phyloP scores from a whole-genome alignment of 2,888 invertebrate species.

The Nesidiocoris tenuis region DNA sequence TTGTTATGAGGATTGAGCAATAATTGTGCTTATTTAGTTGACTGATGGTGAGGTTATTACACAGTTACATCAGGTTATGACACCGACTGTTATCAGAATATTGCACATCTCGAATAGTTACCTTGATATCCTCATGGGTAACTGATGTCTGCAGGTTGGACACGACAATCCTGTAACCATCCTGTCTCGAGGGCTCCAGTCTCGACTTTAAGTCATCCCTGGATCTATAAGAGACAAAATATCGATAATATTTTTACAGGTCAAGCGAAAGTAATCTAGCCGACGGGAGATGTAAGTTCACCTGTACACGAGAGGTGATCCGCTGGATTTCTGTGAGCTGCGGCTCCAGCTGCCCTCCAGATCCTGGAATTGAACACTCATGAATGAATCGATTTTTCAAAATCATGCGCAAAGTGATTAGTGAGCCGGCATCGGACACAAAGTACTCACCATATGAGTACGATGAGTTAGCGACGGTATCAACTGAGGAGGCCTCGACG shows the following conservation, averaged over 20 bases:
- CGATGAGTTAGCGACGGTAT: background rate
- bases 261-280: background rate
- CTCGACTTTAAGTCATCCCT: constrained; percentile 43
- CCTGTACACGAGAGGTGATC: constrained; percentile 17
- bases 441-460: constrained; percentile 30
- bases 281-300: background rate
- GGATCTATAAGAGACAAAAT: constrained; percentile 15
- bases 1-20: no score
- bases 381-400: constrained; percentile 6
- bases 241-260: background rate
- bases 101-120: no score
- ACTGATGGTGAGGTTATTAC: no score
- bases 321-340: background rate
- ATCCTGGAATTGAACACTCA: constrained; percentile 18
- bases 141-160: constrained; percentile 86
- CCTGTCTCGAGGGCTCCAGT: constrained; percentile 42
- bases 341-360: constrained; percentile 21
- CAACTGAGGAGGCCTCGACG: background rate
- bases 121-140: constrained; percentile 86
- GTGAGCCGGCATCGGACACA: no score
- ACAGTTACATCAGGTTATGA: no score
- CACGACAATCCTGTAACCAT: constrained; percentile 82
- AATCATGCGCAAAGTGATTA: background rate
- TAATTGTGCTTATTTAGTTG: no score
- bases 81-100: no score